phyloP scores from a whole-genome alignment of 2,888 invertebrate species.

The Epinotia brunnichana region DNA sequence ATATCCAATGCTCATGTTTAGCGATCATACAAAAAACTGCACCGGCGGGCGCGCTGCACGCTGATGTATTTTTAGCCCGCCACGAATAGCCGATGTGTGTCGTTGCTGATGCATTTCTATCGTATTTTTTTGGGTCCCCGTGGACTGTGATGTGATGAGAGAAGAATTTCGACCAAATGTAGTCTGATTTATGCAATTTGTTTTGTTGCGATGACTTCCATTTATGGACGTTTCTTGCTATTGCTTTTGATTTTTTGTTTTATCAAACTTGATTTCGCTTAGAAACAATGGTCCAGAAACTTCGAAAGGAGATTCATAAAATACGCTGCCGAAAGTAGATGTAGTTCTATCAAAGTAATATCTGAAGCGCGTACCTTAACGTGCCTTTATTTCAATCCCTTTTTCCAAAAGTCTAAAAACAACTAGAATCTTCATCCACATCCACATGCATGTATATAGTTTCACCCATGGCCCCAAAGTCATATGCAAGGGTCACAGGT shows the following conservation, averaged over 20 bases:
- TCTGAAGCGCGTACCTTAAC: background rate
- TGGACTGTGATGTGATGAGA: conserved; percentile 38
- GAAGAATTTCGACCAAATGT: conserved; percentile 39
- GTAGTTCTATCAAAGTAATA: background rate
- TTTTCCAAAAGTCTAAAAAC: background rate
- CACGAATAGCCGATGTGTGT: conserved; percentile 69
- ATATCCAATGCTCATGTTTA: conserved; percentile 27
- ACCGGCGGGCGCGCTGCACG: conserved; percentile 40
- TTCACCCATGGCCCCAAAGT: too few relatives aligned
- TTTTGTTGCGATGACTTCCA: background rate
- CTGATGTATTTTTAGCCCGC: conserved; percentile 38
- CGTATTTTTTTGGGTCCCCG: conserved; percentile 48
- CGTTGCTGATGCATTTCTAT: conserved; percentile 63
- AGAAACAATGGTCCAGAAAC: background rate
- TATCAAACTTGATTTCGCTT: background rate
- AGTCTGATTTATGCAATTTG: conserved; percentile 29
- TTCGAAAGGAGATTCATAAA: background rate
- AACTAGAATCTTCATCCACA: background rate
- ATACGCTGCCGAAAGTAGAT: too few relatives aligned
- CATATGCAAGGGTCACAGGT: conserved; percentile 32
- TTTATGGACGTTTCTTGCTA: conserved; percentile 1
- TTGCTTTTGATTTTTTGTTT: background rate
- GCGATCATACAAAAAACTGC: conserved; percentile 41
- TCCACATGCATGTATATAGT: too few relatives aligned
- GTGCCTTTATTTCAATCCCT: background rate